Percentiles rank a stretch among this genome's conserved stretches.
These are phyloP conservation scores for Plotosus lineatus DNA, from an alignment of 2,113 vertebrate species.

Conservation along the genomic window DNA sequence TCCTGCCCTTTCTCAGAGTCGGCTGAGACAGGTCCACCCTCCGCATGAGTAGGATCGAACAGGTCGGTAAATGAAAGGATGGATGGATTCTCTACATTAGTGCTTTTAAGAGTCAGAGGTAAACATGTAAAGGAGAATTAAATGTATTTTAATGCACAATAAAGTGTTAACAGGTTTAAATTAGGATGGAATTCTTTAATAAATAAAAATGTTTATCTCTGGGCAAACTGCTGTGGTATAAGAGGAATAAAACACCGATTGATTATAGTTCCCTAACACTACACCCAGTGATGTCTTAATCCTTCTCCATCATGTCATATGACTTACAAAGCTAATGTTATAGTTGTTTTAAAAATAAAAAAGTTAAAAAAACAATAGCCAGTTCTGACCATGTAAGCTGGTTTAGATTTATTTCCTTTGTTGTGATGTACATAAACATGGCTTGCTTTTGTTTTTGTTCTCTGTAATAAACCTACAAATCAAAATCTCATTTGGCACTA, in stretches of 20 bases:
- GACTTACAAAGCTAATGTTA: not conserved
- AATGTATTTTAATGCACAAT: no score
- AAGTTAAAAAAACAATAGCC: slow-evolving; percentile 9
- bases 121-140: not conserved
- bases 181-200: not conserved
- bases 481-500: slow-evolving; percentile 38
- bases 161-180: not conserved
- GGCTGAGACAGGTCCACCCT: no score
- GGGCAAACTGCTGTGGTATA: slow-evolving; percentile 13
- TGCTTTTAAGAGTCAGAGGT: not conserved
- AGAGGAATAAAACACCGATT: not conserved
- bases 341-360: not conserved
- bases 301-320: not conserved
- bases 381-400: slow-evolving; percentile 55
- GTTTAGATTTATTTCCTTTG: slow-evolving; percentile 66
- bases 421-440: slow-evolving; percentile 63
- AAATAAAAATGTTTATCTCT: not conserved
- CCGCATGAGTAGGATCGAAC: no score
- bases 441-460: slow-evolving; percentile 4
- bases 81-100: no score
- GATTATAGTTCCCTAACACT: not conserved
- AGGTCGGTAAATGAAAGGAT: no score
- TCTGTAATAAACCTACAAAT: slow-evolving; percentile 1
- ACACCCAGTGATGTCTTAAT: not conserved
- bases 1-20: no score